A percentile compares a stretch with the other conserved stretches of the same genome.
phyloP scores from a whole-genome alignment of 2,113 vertebrate genomes.

The Oplegnathus fasciatus region DNA sequence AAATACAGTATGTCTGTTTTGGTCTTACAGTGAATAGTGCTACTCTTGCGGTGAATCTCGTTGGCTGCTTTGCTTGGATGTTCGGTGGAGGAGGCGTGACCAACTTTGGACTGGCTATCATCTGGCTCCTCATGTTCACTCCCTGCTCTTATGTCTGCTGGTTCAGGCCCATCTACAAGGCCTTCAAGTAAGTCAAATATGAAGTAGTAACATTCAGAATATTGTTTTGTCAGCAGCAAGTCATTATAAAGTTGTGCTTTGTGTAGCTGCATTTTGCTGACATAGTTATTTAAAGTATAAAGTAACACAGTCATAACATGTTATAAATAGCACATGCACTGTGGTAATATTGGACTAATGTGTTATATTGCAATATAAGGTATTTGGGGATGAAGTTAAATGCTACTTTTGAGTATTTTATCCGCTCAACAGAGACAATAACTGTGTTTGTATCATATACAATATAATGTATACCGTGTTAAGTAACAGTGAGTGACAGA shows the following conservation, averaged over 20 bases:
- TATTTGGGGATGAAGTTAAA: background rate
- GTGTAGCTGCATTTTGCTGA: background rate
- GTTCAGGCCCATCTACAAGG: constrained; percentile 99
- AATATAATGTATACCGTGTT: background rate
- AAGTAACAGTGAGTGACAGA: background rate
- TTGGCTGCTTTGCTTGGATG: constrained; percentile 98
- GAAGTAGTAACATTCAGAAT: background rate
- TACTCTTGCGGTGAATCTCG: constrained; percentile 95
- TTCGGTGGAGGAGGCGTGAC: constrained; percentile 96
- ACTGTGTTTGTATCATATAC: background rate
- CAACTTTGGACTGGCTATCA: constrained; percentile 98
- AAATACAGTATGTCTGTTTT: constrained; percentile 60
- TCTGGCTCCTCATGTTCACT: constrained; percentile 99
- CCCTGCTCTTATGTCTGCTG: constrained; percentile 99
- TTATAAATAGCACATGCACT: background rate
- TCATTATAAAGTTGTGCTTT: background rate
- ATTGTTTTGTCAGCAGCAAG: background rate
- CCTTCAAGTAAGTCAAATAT: constrained; percentile 92
- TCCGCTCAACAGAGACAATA: background rate
- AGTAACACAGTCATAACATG: background rate
- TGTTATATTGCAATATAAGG: background rate
- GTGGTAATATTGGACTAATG: background rate
- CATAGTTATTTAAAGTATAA: background rate
- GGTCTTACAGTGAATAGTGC: constrained; percentile 92
- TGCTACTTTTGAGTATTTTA: background rate